Conservation (phyloP, 2,888 invertebrate genomes). For the Camptogramma bilineatum region DNA sequence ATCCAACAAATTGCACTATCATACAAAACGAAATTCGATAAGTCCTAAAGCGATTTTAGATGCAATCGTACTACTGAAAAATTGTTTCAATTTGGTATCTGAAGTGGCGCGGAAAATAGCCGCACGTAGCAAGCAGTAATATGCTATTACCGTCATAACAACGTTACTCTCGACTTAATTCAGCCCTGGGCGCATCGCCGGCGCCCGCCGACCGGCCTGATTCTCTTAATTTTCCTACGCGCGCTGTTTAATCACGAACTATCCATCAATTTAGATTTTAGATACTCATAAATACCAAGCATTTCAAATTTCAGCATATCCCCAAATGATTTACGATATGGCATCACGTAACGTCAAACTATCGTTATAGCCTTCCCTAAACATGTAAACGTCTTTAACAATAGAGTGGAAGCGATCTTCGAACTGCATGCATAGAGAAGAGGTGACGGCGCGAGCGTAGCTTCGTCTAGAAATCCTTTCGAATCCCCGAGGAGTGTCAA, state of each 20-base stretch:
- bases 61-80: slow-evolving; percentile 77
- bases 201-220: slow-evolving; percentile 55
- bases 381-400: slow-evolving; percentile 52
- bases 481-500: slow-evolving; percentile 72
- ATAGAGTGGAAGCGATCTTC: slow-evolving; percentile 52
- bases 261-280: slow-evolving; percentile 49
- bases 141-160: slow-evolving; percentile 79
- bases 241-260: slow-evolving; percentile 51
- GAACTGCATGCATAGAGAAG: slow-evolving; percentile 55
- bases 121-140: slow-evolving; percentile 71
- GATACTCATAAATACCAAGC: neutral
- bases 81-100: slow-evolving; percentile 75
- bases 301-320: slow-evolving; percentile 13
- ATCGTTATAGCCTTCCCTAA: slow-evolving; percentile 51
- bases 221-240: slow-evolving; percentile 66
- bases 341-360: slow-evolving; percentile 42
- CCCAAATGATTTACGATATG: slow-evolving; percentile 9
- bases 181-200: slow-evolving; percentile 64
- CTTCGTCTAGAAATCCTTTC: slow-evolving; percentile 66
- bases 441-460: slow-evolving; percentile 49
- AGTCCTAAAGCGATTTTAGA: slow-evolving; percentile 57
- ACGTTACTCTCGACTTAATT: slow-evolving; percentile 82
- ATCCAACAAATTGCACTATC: slow-evolving; percentile 32
- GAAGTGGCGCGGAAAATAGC: slow-evolving; percentile 70
- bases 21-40: slow-evolving; percentile 42